Evolutionary conservation across 2,888 invertebrate genomes (phyloP).

Genomic region (Drosophila silvestris): DNA sequence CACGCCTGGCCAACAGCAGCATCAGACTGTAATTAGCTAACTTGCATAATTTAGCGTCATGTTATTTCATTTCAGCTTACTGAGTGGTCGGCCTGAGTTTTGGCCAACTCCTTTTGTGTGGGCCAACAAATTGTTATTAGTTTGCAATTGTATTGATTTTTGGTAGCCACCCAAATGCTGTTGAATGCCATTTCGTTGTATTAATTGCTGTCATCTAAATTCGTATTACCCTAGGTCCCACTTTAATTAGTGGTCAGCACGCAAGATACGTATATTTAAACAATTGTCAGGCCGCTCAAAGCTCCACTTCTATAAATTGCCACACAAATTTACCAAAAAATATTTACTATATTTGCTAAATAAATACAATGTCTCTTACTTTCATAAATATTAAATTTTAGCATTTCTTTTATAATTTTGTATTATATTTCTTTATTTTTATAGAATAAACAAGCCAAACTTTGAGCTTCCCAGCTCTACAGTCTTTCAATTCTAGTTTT

Average conservation of each 20-base stretch:
- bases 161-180: slow-evolving; percentile 5
- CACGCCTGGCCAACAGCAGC: slow-evolving; percentile 52
- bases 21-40: slow-evolving; percentile 68
- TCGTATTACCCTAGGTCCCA: slow-evolving; percentile 44
- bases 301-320: slow-evolving; percentile 24
- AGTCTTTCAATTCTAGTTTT: background rate
- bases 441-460: background rate
- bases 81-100: slow-evolving; percentile 25
- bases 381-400: background rate
- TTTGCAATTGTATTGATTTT: slow-evolving; percentile 71
- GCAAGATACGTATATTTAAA: slow-evolving; percentile 38
- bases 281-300: slow-evolving; percentile 33
- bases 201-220: slow-evolving; percentile 69
- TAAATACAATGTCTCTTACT: background rate
- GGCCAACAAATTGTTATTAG: slow-evolving; percentile 42
- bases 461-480: background rate
- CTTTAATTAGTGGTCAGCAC: slow-evolving; percentile 65
- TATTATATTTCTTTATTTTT: background rate
- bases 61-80: slow-evolving; percentile 29
- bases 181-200: slow-evolving; percentile 40
- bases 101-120: slow-evolving; percentile 1
- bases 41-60: slow-evolving; percentile 63
- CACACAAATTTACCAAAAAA: background rate
- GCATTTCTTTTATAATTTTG: background rate
- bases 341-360: background rate